Percentiles rank a stretch among this genome's conserved stretches.
Evolutionary conservation across 2,888 invertebrate genomes (phyloP).

Genomic region (Polyommatus iphigenia): DNA sequence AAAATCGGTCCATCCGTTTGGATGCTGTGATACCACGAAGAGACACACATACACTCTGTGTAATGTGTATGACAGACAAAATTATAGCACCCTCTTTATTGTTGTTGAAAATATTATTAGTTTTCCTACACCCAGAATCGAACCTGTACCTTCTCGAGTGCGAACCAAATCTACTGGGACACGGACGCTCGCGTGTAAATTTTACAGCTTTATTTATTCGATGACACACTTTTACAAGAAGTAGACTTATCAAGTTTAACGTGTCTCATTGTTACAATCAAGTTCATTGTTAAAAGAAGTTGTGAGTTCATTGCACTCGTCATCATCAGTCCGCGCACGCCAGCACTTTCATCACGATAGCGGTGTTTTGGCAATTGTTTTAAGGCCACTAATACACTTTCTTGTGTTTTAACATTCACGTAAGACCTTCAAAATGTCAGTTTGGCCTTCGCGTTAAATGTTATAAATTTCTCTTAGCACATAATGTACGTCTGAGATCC

Average conservation of each 20-base stretch:
- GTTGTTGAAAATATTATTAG: too few species aligned
- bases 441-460: neutral
- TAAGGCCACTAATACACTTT: slow-evolving; percentile 20
- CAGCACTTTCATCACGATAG: neutral
- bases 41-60: too few species aligned
- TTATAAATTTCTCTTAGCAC: slow-evolving; percentile 1
- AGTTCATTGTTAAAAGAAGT: slow-evolving; percentile 8
- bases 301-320: neutral
- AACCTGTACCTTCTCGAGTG: too few species aligned
- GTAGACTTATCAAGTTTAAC: neutral
- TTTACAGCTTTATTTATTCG: neutral
- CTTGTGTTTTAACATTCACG: slow-evolving; percentile 18
- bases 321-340: slow-evolving; percentile 10
- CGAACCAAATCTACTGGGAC: too few species aligned
- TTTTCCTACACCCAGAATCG: too few species aligned
- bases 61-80: too few species aligned
- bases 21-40: neutral
- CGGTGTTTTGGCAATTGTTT: slow-evolving; percentile 16
- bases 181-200: too few species aligned
- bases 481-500: too few species aligned
- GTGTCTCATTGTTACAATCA: neutral
- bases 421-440: slow-evolving; percentile 8
- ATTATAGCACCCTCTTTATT: too few species aligned
- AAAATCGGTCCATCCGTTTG: neutral
- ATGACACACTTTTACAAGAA: neutral